Evolutionary conservation across 2,888 invertebrate species (phyloP).

Genomic region (Eledona agricola): DNA sequence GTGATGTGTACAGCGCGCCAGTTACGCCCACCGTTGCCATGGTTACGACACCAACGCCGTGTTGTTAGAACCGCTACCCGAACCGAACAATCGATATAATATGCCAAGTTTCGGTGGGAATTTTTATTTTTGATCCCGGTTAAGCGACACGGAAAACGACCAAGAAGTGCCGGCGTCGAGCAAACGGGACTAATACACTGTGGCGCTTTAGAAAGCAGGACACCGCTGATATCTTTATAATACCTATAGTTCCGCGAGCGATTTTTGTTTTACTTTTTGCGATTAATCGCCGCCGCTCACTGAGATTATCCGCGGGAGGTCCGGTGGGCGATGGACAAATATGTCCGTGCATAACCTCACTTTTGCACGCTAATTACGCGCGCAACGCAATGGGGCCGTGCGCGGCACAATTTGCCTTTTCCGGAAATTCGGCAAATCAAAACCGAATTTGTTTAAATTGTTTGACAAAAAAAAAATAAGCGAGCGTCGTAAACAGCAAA

Average conservation of each 20-base stretch:
- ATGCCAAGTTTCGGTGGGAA: constrained; percentile 27
- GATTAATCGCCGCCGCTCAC: too few species aligned
- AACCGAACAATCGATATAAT: constrained; percentile 49
- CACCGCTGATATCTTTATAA: constrained; percentile 40
- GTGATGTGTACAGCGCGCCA: constrained; percentile 43
- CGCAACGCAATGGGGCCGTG: too few species aligned
- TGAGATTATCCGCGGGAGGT: too few species aligned
- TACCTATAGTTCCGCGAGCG: constrained; percentile 28
- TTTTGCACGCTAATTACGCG: too few species aligned
- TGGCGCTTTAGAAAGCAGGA: constrained; percentile 51
- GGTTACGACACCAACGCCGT: constrained; percentile 53
- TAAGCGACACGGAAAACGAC: background rate
- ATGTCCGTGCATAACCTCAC: too few species aligned
- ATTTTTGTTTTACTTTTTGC: constrained; percentile 25
- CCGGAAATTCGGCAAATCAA: too few species aligned
- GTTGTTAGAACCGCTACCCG: constrained; percentile 47
- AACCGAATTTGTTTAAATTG: too few species aligned
- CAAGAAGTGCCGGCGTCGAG: constrained; percentile 21
- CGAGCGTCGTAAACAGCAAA: constrained; percentile 57
- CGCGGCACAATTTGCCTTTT: too few species aligned
- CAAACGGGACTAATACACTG: constrained; percentile 39
- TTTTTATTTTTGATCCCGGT: constrained; percentile 4
- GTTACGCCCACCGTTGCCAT: constrained; percentile 55
- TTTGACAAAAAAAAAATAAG: constrained; percentile 38
- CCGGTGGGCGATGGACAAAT: too few species aligned